These are phyloP conservation scores for Galerucella pusilla DNA, from an alignment of 2,888 invertebrate species.

Conservation along the genomic window DNA sequence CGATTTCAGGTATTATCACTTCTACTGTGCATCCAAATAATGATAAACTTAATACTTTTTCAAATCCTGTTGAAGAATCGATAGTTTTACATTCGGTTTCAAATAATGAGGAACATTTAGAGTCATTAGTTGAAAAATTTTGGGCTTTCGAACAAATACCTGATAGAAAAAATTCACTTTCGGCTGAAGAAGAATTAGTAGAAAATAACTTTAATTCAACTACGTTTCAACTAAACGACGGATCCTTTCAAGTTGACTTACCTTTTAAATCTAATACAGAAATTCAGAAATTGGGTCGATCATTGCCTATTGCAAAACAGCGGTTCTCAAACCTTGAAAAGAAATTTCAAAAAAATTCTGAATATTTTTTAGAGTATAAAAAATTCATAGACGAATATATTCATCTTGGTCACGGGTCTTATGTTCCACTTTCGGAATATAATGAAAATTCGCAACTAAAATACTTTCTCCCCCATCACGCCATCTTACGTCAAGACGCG, in stretches of 20 bases:
- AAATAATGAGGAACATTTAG: not conserved
- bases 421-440: conserved; percentile 13
- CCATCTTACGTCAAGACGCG: conserved; percentile 7
- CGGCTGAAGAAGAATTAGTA: not conserved
- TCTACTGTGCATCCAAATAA: no score
- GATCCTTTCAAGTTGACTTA: conserved; percentile 11
- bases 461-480: conserved; percentile 19
- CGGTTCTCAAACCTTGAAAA: conserved; percentile 6
- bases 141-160: conserved; percentile 12
- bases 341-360: conserved; percentile 5
- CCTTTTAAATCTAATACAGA: not conserved
- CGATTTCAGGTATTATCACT: not conserved
- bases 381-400: conserved; percentile 20
- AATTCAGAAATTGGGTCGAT: conserved; percentile 9
- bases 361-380: conserved; percentile 14
- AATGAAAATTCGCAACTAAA: conserved; percentile 1
- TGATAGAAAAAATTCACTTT: not conserved
- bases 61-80: no score
- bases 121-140: conserved; percentile 9
- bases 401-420: conserved; percentile 1
- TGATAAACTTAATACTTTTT: no score
- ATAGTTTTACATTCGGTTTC: not conserved
- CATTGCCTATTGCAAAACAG: not conserved
- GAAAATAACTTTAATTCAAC: conserved; percentile 11
- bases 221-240: not conserved